Base-by-base conservation (phyloP, 2,888 invertebrate species). In the Macrosiphum euphorbiae region DNA sequence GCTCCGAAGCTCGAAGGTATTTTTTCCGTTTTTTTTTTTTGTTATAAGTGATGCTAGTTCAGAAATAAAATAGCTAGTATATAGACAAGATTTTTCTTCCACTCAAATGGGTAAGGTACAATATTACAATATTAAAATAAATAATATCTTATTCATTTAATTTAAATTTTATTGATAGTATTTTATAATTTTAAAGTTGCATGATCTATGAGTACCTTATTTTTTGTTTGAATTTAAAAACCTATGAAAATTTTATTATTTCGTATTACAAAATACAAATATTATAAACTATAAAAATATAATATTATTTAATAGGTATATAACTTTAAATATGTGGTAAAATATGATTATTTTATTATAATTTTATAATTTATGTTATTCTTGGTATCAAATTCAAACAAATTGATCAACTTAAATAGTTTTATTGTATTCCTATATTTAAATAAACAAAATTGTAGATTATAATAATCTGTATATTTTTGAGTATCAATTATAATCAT, bases 91-190 rank as follows among this genome's bases (percentile, higher is more conserved):
- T 50, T 88, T 58, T 86, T 78, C 55, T 86, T 90, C 55, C 50
- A 67, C 86, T 50, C 28, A 93, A 85, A 94, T 90, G 94, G 94
- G 90, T 94, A 94, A 90, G 5, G 28, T 85, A 85, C 41, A 52
- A 35, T 11, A 86, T 44, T 44, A 86, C 5, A 84, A 52, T 84
- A 44, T 84, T 52, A 52, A n/a, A 41, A n/a, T 28, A 28, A n/a
- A 47, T 47, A 28, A 90, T 61, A n/a, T 61, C 35, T 90, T 90
- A 67, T 78, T 78, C 35, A 55, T 55, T 55, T 55, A 55, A 55
- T 20, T 44, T 41, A n/a, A 16, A 35, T 24, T 52, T 35, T 55
- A 24, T 44, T 28, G 1, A 47, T 28, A 47, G 86, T 86, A 47
- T 86, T 28, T 47, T 86, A 86, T 47, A 86, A 35, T 52, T 28